Percentiles rank a stretch among this genome's conserved stretches.
These are phyloP conservation scores for Nettapus auritus DNA, from an alignment of 2,113 vertebrate species.

Conservation along the genomic window DNA sequence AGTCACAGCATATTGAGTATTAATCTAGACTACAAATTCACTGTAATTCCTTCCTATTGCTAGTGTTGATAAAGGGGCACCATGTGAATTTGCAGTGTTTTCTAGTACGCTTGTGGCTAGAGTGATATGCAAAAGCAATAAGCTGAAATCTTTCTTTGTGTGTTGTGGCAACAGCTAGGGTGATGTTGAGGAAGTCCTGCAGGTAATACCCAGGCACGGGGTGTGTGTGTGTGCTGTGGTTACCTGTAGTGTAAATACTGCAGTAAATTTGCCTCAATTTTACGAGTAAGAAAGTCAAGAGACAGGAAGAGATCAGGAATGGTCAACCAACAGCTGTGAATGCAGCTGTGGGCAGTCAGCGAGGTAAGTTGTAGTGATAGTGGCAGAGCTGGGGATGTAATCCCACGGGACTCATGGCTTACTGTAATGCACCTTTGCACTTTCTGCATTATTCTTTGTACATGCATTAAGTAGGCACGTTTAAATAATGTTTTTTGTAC, in stretches of 20 bases:
- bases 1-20: not conserved
- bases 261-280: not conserved
- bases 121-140: not conserved
- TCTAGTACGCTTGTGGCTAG: not conserved
- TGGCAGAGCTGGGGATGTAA: not conserved
- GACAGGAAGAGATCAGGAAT: not conserved
- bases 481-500: not conserved
- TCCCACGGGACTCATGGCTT: not conserved
- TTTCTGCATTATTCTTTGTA: not conserved
- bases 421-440: not conserved
- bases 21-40: not conserved
- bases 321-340: not conserved
- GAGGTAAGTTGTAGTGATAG: not conserved
- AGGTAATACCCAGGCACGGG: not conserved
- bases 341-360: not conserved
- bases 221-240: not conserved
- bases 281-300: not conserved
- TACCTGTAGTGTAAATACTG: not conserved
- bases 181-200: not conserved
- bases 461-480: not conserved
- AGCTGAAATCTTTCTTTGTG: not conserved
- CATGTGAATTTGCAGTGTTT: not conserved
- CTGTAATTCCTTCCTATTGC: not conserved
- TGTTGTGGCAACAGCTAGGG: not conserved
- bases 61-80: not conserved